Evolutionary conservation across 2,888 invertebrate species (phyloP), one percentile per base, ranked within the genome.

Genomic region (Salpingus planirostris): DNA sequence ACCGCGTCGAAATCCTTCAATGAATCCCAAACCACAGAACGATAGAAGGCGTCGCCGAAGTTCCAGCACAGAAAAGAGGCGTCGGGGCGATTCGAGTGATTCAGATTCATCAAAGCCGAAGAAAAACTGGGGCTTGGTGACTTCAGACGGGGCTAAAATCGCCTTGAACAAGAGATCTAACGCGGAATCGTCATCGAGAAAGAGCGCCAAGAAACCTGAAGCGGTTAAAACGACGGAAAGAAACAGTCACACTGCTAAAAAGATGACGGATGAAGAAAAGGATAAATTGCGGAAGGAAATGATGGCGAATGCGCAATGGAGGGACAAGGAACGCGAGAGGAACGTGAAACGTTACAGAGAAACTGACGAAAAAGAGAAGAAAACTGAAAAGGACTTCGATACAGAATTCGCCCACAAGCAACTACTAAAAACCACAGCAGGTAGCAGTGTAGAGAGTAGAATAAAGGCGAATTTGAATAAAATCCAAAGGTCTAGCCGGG

Each of bases 401-500:
- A 62, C 70, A 46, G 69, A 70, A 37, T 73, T 74, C 48, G 59
- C 71, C 23, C 65, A 66, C 36, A 78, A 78, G 47, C 76, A 86
- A 59, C 67, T 83, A 42, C 67, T 78, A 1, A 68, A 69, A 37
- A 76, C 75, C 30, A 76, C 79, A 0, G 71, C 76, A 44, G 72
- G 71, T 12, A 76, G 78, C 32, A 80, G 81, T 6, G 79, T 95
- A 0, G 90, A 88, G 55, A 77, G 80, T 40, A 73, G 93, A 46
- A 80, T 95, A 28, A 87, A 82, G 54, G 76, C 92, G 8, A 95
- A 91, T 58, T 76, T 86, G 24, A 87, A 92, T 61, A 87, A 88
- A 52, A 87, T 93, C 44, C 93, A 95, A 60, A 72, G 91, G 34
- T 81, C 82, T 2, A 73, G 73, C 11, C 67, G 71, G 13, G 79